Percentiles rank a stretch among this genome's conserved stretches.
Conservation (phyloP, 2,113 vertebrate genomes). For the Chloroceryle aenea region DNA sequence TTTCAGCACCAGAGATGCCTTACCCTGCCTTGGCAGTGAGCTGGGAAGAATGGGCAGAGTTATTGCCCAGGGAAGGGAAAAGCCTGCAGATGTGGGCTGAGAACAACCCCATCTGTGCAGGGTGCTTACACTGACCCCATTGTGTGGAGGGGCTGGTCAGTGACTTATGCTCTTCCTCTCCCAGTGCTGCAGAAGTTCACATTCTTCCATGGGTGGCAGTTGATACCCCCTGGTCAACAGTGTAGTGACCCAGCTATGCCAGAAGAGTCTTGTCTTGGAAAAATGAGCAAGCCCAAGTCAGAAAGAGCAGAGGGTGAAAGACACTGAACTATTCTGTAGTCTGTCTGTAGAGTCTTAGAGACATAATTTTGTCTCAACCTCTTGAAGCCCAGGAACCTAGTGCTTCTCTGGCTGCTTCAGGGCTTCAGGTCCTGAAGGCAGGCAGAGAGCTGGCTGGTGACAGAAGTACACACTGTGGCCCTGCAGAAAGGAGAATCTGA, state of each 20-base stretch:
- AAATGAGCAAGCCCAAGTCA: not conserved
- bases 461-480: not conserved
- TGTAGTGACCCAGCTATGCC: not conserved
- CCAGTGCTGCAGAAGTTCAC: not conserved
- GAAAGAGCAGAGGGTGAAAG: not conserved
- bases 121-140: not conserved
- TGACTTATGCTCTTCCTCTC: not conserved
- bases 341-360: not conserved
- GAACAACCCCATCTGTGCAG: not conserved
- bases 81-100: not conserved
- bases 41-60: not conserved
- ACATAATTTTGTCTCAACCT: not conserved
- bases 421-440: not conserved
- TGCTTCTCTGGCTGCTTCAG: not conserved
- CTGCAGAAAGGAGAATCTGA: not conserved
- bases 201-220: not conserved
- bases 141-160: not conserved
- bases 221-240: not conserved
- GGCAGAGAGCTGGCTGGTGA: not conserved
- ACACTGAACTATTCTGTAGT: not conserved
- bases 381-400: not conserved
- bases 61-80: not conserved
- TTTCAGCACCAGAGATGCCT: not conserved
- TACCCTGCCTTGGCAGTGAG: not conserved
- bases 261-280: not conserved